Percentiles rank a stretch among this genome's conserved stretches.
Conservation (phyloP, 2,888 invertebrate genomes). For the Limenitis camilla region DNA sequence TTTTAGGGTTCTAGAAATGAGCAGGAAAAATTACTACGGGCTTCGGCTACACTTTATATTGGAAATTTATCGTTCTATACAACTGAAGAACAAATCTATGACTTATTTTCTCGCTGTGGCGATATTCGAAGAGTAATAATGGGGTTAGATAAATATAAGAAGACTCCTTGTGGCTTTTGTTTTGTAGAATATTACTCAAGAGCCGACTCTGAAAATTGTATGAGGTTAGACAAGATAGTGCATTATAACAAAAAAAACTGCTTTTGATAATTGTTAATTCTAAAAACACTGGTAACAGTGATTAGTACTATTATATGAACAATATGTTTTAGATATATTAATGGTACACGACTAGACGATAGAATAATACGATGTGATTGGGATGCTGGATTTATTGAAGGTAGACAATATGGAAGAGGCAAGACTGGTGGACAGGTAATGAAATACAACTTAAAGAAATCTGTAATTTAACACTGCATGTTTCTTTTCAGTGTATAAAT, state of each 20-base stretch:
- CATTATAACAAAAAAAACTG: too few relatives aligned
- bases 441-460: not conserved
- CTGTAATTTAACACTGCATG: too few relatives aligned
- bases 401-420: constrained; percentile 97
- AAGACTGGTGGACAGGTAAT: constrained; percentile 97
- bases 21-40: constrained; percentile 84
- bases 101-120: constrained; percentile 95
- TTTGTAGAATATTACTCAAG: constrained; percentile 95
- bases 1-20: constrained; percentile 89
- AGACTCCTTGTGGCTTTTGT: constrained; percentile 99
- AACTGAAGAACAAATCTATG: constrained; percentile 98
- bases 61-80: constrained; percentile 99
- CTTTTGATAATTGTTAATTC: too few relatives aligned
- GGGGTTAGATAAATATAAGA: constrained; percentile 98
- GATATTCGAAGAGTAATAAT: constrained; percentile 96
- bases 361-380: constrained; percentile 97
- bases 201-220: constrained; percentile 84
- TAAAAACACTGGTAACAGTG: too few relatives aligned
- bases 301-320: constrained; percentile 20
- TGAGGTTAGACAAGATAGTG: constrained; percentile 71
- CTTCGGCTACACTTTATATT: constrained; percentile 91
- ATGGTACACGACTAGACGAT: constrained; percentile 97
- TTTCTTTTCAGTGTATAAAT: too few relatives aligned
- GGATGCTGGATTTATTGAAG: constrained; percentile 99
- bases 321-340: constrained; percentile 81